These are phyloP conservation scores for Meganola albula DNA, from an alignment of 2,888 invertebrate genomes.

Conservation along the genomic window DNA sequence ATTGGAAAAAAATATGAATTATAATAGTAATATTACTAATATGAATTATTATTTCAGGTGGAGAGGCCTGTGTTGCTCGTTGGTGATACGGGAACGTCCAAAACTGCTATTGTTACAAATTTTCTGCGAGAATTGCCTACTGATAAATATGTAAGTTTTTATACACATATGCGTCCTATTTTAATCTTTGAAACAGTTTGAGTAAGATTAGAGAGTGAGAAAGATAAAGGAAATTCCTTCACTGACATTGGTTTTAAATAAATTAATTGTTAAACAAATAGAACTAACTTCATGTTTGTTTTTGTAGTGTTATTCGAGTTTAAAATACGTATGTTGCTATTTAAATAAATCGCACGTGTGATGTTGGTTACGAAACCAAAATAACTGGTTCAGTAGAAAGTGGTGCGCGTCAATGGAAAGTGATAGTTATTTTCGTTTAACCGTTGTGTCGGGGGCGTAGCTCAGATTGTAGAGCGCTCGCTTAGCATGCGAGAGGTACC, in stretches of 20 bases:
- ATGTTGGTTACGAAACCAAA: constrained; percentile 9
- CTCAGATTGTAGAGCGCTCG: constrained; percentile 80
- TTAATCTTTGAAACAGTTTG: too few species aligned
- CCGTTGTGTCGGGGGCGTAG: constrained; percentile 61
- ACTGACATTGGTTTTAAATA: too few species aligned
- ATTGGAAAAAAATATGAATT: too few species aligned
- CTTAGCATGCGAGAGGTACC: constrained; percentile 78
- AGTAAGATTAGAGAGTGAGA: too few species aligned
- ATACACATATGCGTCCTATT: too few species aligned
- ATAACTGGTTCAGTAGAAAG: constrained; percentile 12
- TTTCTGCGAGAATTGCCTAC: constrained; percentile 85
- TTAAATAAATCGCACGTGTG: too few species aligned
- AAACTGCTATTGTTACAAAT: constrained; percentile 91
- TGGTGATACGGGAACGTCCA: constrained; percentile 95
- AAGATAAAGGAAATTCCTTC: too few species aligned
- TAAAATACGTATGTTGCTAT: too few species aligned
- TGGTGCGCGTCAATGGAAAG: not conserved
- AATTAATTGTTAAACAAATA: too few species aligned
- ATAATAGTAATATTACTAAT: too few species aligned
- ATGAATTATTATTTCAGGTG: constrained; percentile 72
- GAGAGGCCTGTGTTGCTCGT: constrained; percentile 89
- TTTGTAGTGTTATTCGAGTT: too few species aligned
- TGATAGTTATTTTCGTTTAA: not conserved
- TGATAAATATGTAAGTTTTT: constrained; percentile 80
- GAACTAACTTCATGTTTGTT: too few species aligned